Evolutionary conservation across 2,797 vertebrate species (phyloP).

Genomic region (Allobates femoralis): DNA sequence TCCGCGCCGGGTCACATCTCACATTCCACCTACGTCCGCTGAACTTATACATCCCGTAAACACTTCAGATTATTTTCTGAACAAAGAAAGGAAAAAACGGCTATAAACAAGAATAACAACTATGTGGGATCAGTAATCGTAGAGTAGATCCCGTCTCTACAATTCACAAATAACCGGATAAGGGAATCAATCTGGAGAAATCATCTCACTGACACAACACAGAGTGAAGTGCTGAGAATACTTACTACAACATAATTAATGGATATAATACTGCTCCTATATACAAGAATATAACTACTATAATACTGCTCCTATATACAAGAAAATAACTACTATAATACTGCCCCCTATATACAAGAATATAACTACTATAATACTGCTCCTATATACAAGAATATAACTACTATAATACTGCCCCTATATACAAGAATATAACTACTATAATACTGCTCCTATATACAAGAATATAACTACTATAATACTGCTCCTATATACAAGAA

Average conservation of each 20-base stretch:
- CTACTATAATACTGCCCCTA: background rate
- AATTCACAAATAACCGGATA: background rate
- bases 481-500: background rate
- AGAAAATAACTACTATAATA: background rate
- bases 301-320: too few relatives aligned
- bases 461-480: conserved; percentile 5
- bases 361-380: conserved; percentile 12
- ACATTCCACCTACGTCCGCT: background rate
- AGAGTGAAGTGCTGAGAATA: too few relatives aligned
- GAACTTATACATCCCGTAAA: background rate
- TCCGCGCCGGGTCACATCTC: background rate
- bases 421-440: background rate
- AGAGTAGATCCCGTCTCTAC: background rate
- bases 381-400: background rate
- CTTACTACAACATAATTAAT: too few relatives aligned
- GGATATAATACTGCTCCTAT: too few relatives aligned
- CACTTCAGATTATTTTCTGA: background rate
- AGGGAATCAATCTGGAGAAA: background rate
- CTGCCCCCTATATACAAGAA: background rate
- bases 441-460: conserved; percentile 5
- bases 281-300: too few relatives aligned
- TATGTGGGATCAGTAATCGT: background rate
- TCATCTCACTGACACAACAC: background rate
- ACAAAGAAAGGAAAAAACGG: conserved; percentile 9
- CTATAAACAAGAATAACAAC: background rate